These are phyloP conservation scores for Vidua chalybeata DNA, from an alignment of 2,113 vertebrate genomes.

Conservation along the genomic window DNA sequence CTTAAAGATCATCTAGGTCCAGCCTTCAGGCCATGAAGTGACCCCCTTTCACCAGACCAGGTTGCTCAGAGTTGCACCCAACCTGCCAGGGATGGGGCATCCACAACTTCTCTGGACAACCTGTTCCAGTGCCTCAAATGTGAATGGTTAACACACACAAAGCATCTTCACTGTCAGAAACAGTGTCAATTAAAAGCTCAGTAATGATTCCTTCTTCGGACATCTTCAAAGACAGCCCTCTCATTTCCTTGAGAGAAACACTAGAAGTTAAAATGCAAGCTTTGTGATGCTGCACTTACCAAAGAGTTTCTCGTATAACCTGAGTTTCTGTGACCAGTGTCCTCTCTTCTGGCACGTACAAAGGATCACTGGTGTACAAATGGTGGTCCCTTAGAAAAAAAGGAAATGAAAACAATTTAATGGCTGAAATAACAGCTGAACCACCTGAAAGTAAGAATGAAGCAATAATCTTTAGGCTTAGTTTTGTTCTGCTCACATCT, in stretches of 20 bases:
- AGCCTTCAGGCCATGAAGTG: neutral
- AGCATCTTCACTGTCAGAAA: neutral
- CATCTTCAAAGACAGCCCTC: neutral
- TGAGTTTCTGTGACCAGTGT: slow-evolving; percentile 92
- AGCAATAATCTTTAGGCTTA: neutral
- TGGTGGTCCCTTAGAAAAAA: slow-evolving; percentile 88
- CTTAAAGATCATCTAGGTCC: neutral
- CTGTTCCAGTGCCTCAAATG: neutral
- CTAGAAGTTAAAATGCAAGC: neutral
- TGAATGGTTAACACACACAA: neutral
- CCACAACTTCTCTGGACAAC: neutral
- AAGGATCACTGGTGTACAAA: slow-evolving; percentile 88
- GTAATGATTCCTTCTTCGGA: neutral
- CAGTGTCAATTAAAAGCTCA: neutral
- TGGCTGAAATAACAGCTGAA: neutral
- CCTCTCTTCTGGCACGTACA: slow-evolving; percentile 91
- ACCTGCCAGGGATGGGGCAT: neutral
- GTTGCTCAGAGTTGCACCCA: neutral
- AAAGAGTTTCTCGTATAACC: slow-evolving; percentile 92
- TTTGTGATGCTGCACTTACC: slow-evolving; percentile 77
- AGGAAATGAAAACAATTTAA: neutral
- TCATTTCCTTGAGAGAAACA: neutral
- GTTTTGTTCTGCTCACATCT: neutral
- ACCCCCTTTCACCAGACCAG: neutral
- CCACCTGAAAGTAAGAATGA: neutral